Evolutionary conservation across 1,140 invertebrate genomes (phyloP), one percentile per base, ranked within the genome.

Genomic region (Spodoptera litura): DNA sequence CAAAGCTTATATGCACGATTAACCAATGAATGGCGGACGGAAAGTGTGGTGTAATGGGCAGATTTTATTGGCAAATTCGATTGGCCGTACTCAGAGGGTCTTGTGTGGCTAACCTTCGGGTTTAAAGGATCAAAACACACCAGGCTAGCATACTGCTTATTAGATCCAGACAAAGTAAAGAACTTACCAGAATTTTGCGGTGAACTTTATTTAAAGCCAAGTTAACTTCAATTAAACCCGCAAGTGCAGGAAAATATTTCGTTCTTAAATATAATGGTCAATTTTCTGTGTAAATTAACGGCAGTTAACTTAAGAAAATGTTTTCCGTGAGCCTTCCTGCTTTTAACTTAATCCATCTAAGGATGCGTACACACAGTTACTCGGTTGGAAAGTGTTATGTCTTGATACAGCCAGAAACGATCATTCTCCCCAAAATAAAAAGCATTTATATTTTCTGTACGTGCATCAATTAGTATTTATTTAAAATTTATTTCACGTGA

Each of bases 11-110:
- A 56, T 71, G 68, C 68, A n/a, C 68, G 68, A 71, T 56, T 71
- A 71, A 71, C 52, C 68, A 56, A 15, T 56, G 27, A 56, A 56
- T 56, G 68, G 27, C 13, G 52, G 52, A 31, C 27, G 68, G 13
- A 71, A 15, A 38, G 68, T 71, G 52, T 53, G 68, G 52, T 53
- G 52, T 56, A 71, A 71, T 71, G 52, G 52, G 12, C 68, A 71
- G 51, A 71, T 71, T 71, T 71, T 71, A 71, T 71, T 71, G 52
- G 52, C 52, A 27, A 55, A 55, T 56, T 55, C 52, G 68, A 71
- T 71, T 71, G 68, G 52, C 52, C 52, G 68, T 71, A 71, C 51
- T 55, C 11, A 15, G 6, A 68, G 52, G 68, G 68, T 55, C 52
- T 38, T 56, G 68, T 71, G 68, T 56, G 52, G 52, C 52, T 71